Evolutionary conservation across 2,888 invertebrate species (phyloP).

Genomic region (Sipunculus nudus): DNA sequence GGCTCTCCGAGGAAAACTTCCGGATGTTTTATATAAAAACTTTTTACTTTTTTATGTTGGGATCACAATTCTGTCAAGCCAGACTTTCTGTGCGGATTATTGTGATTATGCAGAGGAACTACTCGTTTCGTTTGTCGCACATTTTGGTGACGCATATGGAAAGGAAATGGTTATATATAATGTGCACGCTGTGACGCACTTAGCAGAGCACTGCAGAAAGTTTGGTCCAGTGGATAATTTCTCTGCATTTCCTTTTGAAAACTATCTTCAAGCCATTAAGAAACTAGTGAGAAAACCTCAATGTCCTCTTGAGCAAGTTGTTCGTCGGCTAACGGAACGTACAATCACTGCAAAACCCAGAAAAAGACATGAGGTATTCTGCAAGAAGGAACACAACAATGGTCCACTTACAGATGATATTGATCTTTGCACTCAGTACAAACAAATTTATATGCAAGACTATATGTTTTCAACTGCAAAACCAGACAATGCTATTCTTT

Average conservation of each 20-base stretch:
- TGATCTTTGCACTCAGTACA: not conserved
- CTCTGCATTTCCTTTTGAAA: constrained; percentile 9
- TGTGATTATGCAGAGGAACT: too few relatives aligned
- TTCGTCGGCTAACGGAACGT: not conserved
- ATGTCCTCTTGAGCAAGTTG: not conserved
- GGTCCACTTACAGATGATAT: constrained; percentile 1
- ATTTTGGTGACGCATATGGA: constrained; percentile 4
- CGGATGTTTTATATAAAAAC: too few relatives aligned
- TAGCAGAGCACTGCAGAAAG: not conserved
- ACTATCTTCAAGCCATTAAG: constrained; percentile 3
- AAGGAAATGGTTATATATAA: not conserved
- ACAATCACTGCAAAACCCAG: not conserved
- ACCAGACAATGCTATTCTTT: constrained; percentile 1
- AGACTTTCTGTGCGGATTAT: too few relatives aligned
- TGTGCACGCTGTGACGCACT: constrained; percentile 2
- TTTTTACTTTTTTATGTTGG: too few relatives aligned
- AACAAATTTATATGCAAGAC: not conserved
- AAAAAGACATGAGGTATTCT: not conserved
- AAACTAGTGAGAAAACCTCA: constrained; percentile 5
- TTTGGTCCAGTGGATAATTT: constrained; percentile 6
- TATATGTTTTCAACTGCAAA: not conserved
- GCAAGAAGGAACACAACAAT: not conserved
- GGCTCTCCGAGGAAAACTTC: too few relatives aligned
- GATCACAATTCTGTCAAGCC: too few relatives aligned
- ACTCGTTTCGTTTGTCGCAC: too few relatives aligned